These are phyloP conservation scores for Ophonus ardosiacus DNA, from an alignment of 2,888 invertebrate genomes.

Conservation along the genomic window DNA sequence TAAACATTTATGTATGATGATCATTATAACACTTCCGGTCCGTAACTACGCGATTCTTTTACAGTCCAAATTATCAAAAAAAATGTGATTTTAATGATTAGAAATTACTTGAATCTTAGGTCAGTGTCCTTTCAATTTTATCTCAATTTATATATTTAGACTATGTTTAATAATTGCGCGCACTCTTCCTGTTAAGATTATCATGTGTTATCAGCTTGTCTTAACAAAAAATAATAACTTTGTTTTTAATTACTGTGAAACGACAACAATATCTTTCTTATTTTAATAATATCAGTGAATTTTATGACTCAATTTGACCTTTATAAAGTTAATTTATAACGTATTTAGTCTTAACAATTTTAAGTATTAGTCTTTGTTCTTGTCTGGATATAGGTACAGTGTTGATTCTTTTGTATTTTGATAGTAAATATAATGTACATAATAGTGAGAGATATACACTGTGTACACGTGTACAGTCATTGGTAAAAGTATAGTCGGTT, in stretches of 20 bases:
- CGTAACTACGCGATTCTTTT: neutral
- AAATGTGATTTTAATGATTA: conserved; percentile 39
- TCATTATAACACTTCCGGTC: conserved; percentile 28
- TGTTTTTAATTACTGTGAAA: conserved; percentile 7
- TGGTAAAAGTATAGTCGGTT: neutral
- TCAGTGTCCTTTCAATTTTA: conserved; percentile 24
- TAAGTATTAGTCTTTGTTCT: neutral
- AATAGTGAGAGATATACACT: neutral
- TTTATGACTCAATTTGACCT: neutral
- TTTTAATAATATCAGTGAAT: neutral
- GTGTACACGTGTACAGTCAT: conserved; percentile 11
- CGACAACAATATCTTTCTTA: conserved; percentile 1
- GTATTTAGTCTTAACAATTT: neutral
- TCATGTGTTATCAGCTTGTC: conserved; percentile 19
- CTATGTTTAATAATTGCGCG: conserved; percentile 18
- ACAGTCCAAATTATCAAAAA: neutral
- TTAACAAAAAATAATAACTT: conserved; percentile 12
- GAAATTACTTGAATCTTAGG: conserved; percentile 23
- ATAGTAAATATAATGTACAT: too few species aligned
- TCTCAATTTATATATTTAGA: neutral
- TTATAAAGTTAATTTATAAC: neutral
- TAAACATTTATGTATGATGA: conserved; percentile 1
- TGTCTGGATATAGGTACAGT: too few species aligned
- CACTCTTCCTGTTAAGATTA: conserved; percentile 20
- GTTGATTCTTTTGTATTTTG: too few species aligned